Percentiles rank a stretch among this genome's conserved stretches.
These are phyloP conservation scores for Lonchura striata DNA, from an alignment of 2,113 vertebrate species.

Conservation along the genomic window DNA sequence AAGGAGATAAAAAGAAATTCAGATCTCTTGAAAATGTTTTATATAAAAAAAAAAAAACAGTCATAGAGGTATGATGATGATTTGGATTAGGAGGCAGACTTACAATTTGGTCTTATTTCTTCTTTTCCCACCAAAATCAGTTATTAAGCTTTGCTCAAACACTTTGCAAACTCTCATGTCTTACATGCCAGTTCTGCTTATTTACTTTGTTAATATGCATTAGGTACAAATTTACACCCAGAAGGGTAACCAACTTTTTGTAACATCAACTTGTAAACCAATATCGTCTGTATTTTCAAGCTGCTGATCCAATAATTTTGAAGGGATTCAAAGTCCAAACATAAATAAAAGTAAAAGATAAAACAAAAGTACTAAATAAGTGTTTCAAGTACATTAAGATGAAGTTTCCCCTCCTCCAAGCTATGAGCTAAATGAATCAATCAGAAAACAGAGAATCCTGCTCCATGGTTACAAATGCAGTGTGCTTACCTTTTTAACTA, in stretches of 20 bases:
- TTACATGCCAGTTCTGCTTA: neutral
- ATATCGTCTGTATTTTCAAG: neutral
- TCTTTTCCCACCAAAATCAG: neutral
- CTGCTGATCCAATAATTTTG: neutral
- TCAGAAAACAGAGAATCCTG: neutral
- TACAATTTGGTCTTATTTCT: neutral
- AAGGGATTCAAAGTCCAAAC: neutral
- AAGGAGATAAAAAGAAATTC: neutral
- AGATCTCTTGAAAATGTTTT: neutral
- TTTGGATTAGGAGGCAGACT: neutral
- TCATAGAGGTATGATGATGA: neutral
- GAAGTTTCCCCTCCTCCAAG: neutral
- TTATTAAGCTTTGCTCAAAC: neutral
- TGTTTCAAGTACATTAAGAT: neutral
- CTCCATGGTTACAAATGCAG: neutral
- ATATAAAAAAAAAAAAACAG: neutral
- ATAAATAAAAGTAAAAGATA: neutral
- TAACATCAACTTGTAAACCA: neutral
- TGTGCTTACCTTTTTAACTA: constrained; percentile 42
- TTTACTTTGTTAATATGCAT: neutral
- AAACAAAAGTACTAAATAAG: neutral
- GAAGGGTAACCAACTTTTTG: neutral
- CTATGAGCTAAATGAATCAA: neutral
- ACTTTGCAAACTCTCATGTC: neutral
- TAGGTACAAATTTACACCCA: neutral